Evolutionary conservation across 2,888 invertebrate genomes (phyloP).

Genomic region (Polymixis flavicincta): DNA sequence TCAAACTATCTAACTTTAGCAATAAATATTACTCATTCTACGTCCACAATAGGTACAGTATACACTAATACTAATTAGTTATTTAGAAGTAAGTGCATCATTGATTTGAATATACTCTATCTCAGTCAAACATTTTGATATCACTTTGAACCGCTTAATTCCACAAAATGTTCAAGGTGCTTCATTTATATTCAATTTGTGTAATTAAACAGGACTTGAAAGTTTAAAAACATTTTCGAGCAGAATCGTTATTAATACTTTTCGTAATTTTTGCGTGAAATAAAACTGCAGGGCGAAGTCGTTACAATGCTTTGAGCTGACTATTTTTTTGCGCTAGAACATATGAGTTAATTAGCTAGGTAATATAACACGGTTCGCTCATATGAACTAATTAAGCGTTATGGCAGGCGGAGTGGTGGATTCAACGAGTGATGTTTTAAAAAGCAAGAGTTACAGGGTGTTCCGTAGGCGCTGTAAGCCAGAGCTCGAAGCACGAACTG

Average conservation of each 20-base stretch:
- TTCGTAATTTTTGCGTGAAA: constrained; percentile 18
- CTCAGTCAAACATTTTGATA: constrained; percentile 41
- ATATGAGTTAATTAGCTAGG: constrained; percentile 49
- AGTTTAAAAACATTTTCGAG: constrained; percentile 29
- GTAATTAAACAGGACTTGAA: constrained; percentile 34
- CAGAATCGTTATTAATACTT: constrained; percentile 13
- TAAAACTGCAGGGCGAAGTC: constrained; percentile 18
- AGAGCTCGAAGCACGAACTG: constrained; percentile 68
- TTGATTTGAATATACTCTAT: constrained; percentile 30
- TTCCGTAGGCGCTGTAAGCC: constrained; percentile 55
- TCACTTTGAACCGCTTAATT: constrained; percentile 35
- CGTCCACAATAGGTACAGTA: background rate
- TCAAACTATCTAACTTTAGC: constrained; percentile 46
- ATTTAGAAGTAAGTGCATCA: constrained; percentile 22
- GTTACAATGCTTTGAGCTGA: constrained; percentile 21
- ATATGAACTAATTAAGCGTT: constrained; percentile 54
- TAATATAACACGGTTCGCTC: constrained; percentile 46
- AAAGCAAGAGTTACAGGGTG: constrained; percentile 53
- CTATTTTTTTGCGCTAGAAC: constrained; percentile 47
- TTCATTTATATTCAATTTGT: constrained; percentile 49
- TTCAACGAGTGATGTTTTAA: constrained; percentile 47
- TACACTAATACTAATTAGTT: constrained; percentile 26
- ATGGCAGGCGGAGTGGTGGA: constrained; percentile 24
- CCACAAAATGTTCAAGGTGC: constrained; percentile 47
- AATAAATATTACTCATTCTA: constrained; percentile 50